phyloP scores from a whole-genome alignment of 2,888 invertebrate species.

The Mamestra brassicae region DNA sequence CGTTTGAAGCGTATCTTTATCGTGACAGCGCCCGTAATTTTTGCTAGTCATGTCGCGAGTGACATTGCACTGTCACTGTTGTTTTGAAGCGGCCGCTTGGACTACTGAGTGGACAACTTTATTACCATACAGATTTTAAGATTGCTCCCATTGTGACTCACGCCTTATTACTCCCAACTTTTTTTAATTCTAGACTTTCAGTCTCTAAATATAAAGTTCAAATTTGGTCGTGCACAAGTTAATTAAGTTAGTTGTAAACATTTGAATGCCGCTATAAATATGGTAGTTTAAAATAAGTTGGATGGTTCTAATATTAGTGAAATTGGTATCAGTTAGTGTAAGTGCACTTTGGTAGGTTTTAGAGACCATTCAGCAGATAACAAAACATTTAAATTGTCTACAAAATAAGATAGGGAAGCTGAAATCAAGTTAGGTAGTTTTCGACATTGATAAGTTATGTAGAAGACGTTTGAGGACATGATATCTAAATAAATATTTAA shows the following conservation, averaged over 20 bases:
- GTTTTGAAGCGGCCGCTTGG: too few relatives aligned
- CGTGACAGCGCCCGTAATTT: too few relatives aligned
- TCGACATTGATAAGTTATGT: background rate
- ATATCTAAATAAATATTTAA: background rate
- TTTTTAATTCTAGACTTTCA: conserved; percentile 41
- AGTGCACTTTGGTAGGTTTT: conserved; percentile 20
- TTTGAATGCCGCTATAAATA: conserved; percentile 42
- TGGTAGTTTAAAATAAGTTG: conserved; percentile 25
- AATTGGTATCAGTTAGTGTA: conserved; percentile 39
- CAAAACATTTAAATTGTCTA: background rate
- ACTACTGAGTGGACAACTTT: conserved; percentile 36
- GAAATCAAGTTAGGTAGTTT: background rate
- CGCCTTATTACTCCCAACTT: conserved; percentile 36
- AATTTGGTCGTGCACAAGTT: background rate
- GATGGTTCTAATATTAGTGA: conserved; percentile 36
- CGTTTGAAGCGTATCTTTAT: too few relatives aligned
- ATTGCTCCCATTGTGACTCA: conserved; percentile 55
- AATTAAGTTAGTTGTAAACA: conserved; percentile 51
- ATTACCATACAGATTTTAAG: conserved; percentile 48
- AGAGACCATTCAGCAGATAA: background rate
- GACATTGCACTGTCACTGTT: too few relatives aligned
- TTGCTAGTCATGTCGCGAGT: too few relatives aligned
- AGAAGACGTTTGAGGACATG: background rate
- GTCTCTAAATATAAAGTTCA: conserved; percentile 12
- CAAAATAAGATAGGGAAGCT: background rate